Evolutionary conservation across 2,888 invertebrate genomes (phyloP).

Genomic region (Hemaris fuciformis): DNA sequence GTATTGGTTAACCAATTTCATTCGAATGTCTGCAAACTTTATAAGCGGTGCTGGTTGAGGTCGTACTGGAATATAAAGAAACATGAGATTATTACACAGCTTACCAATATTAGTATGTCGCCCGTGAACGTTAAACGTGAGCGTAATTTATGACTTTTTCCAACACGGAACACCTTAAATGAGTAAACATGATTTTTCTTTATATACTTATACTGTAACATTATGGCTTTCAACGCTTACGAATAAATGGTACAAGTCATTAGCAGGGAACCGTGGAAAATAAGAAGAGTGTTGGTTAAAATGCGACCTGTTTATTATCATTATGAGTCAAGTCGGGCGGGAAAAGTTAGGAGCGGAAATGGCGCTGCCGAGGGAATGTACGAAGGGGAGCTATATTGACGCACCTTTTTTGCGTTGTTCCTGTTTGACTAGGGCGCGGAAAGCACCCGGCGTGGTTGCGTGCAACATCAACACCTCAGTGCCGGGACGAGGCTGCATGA

Average conservation of each 20-base stretch:
- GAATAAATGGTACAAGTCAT: conserved; percentile 47
- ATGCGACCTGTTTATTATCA: conserved; percentile 71
- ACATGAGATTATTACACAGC: background rate
- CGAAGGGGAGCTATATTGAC: conserved; percentile 40
- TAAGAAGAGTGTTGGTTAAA: conserved; percentile 58
- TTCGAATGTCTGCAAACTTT: conserved; percentile 56
- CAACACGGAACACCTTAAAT: background rate
- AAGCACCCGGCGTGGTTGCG: conserved; percentile 54
- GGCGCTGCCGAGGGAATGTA: conserved; percentile 48
- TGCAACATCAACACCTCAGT: conserved; percentile 53
- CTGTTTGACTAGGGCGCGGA: conserved; percentile 54
- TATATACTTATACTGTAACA: background rate
- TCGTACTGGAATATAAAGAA: conserved; percentile 44
- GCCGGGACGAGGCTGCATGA: conserved; percentile 63
- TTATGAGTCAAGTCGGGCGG: conserved; percentile 66
- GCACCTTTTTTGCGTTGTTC: conserved; percentile 57
- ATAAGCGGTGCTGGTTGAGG: conserved; percentile 52
- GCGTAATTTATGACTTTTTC: background rate
- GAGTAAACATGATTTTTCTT: background rate
- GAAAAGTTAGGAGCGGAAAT: conserved; percentile 73
- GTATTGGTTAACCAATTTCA: conserved; percentile 54
- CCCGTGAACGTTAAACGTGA: background rate
- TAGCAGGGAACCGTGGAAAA: conserved; percentile 56
- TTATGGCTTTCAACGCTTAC: background rate
- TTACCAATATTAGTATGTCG: background rate